Evolutionary conservation across 1,140 invertebrate species (phyloP).

Genomic region (Holotrichia oblita): DNA sequence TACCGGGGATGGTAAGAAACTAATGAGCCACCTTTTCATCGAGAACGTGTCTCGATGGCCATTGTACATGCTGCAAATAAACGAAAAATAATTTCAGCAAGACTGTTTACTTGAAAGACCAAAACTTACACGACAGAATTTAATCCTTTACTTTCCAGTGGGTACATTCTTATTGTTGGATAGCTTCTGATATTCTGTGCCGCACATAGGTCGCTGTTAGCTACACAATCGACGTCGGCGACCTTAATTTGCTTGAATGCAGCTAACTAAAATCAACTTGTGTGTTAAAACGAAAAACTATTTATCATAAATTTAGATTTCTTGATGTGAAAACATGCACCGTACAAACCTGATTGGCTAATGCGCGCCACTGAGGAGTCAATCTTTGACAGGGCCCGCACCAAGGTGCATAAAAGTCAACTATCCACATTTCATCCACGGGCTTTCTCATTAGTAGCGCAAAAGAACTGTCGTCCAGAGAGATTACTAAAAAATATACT

Average conservation of each 20-base stretch:
- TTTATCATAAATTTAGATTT: neutral
- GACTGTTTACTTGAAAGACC: neutral
- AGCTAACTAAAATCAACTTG: slow-evolving; percentile 19
- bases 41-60: slow-evolving; percentile 69
- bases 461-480: slow-evolving; percentile 68
- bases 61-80: slow-evolving; percentile 66
- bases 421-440: slow-evolving; percentile 78
- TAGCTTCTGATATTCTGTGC: slow-evolving; percentile 71
- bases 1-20: slow-evolving; percentile 68
- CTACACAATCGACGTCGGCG: slow-evolving; percentile 76
- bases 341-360: slow-evolving; percentile 69
- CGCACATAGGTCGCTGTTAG: slow-evolving; percentile 67
- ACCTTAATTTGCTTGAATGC: slow-evolving; percentile 64
- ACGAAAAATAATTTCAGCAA: slow-evolving; percentile 49
- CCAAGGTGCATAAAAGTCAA: slow-evolving; percentile 88
- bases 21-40: slow-evolving; percentile 69
- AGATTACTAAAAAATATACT: slow-evolving; percentile 65
- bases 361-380: slow-evolving; percentile 79
- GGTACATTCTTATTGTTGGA: slow-evolving; percentile 77
- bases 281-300: slow-evolving; percentile 3
- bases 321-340: neutral
- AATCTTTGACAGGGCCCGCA: slow-evolving; percentile 86
- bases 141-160: slow-evolving; percentile 64
- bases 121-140: slow-evolving; percentile 65
- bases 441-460: slow-evolving; percentile 67